A percentile compares a stretch with the other conserved stretches of the same genome.
Conservation (phyloP, 2,888 invertebrate genomes). For the Tetranychus piercei region DNA sequence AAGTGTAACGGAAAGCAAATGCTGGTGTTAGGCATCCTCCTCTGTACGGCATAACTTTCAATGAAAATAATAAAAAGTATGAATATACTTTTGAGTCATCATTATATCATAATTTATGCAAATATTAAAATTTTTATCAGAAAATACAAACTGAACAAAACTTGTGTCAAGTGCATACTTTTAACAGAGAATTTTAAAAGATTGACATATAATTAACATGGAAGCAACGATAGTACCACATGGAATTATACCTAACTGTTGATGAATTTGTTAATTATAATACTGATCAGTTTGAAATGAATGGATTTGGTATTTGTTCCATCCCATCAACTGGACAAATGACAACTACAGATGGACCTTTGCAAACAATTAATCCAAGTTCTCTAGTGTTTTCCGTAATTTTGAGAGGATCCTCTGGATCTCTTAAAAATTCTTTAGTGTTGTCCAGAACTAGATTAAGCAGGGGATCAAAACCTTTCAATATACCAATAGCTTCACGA, state of each 20-base stretch:
- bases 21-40: neutral
- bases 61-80: too few relatives aligned
- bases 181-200: too few relatives aligned
- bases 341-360: constrained; percentile 93
- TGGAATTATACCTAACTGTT: too few relatives aligned
- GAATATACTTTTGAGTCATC: too few relatives aligned
- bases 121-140: too few relatives aligned
- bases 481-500: constrained; percentile 78
- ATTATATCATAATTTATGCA: too few relatives aligned
- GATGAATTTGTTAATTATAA: too few relatives aligned
- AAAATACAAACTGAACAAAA: too few relatives aligned
- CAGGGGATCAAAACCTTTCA: constrained; percentile 90
- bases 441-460: constrained; percentile 91
- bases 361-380: constrained; percentile 85
- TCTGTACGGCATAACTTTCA: neutral
- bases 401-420: constrained; percentile 93
- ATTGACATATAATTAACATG: too few relatives aligned
- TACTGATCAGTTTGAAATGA: constrained; percentile 32
- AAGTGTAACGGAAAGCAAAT: neutral
- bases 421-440: constrained; percentile 84
- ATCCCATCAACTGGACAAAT: constrained; percentile 97
- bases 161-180: too few relatives aligned
- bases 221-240: too few relatives aligned
- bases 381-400: constrained; percentile 82
- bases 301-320: constrained; percentile 98